Evolutionary conservation across 2,888 invertebrate genomes (phyloP), one percentile per base, ranked within the genome.

Genomic region (Catonia carolina): DNA sequence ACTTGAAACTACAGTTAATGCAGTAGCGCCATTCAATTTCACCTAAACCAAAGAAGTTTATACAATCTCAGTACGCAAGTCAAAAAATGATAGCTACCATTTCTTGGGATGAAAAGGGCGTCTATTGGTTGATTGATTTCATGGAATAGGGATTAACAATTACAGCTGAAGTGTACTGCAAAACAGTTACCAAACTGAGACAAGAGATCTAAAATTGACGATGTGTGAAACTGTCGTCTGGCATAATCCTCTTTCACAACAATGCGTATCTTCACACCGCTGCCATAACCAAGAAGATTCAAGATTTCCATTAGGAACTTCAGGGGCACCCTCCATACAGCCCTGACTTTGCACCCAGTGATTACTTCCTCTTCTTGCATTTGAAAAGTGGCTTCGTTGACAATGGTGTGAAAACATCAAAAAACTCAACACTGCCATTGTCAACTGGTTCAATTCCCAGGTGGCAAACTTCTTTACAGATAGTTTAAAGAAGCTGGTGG

Each of bases 301-400:
- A 47, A 58, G 35, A 39, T 27, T 59, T 52, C 39, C 1, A 42
- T 35, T 59, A 35, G 48, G 35, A 42, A 48, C 31, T 45, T 42
- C 48, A 50, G 17, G 22, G 36, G 7, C 48, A 45, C 20, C 50
- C 50, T 36, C 18, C 18, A 17, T 55, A 52, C 27, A 55, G 37
- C 31, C 53, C 37, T 14, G 22, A 59, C 14, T 23, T 55, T 33
- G 49, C 53, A 41, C 50, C 53, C n/a, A 59, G 53, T 5, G 27
- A 56, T 22, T 56, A n/a, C n/a, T n/a, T n/a, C n/a, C n/a, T n/a
- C n/a, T n/a, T n/a, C n/a, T n/a, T n/a, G n/a, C n/a, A n/a, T 42
- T 55, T 22, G n/a, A 53, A 53, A 14, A 42, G 50, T 45, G 23
- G 10, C 48, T 48, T 3, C 36, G 20, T 45, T 41, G 47, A 51